Base-by-base conservation (phyloP, 2,888 invertebrate genomes). In the Ischnus inquisitorius region DNA sequence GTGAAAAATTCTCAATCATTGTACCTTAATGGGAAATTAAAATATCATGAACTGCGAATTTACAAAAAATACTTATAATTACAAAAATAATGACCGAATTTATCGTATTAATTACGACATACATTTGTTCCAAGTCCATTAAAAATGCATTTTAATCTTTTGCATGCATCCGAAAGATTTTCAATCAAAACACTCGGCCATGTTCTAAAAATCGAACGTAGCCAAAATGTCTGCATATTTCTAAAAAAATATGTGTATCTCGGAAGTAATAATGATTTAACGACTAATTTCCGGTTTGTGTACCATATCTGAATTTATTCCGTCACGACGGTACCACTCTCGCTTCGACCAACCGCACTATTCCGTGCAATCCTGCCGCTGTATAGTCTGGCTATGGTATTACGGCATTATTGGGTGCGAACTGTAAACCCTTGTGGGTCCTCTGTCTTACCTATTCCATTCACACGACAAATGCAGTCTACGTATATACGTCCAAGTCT, bases 231-330 rank as follows among this genome's bases (percentile, higher is more conserved):
- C 41, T 41, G 41, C 48, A 51, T 25, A 14, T 25, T 54, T 19
- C 3, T 12, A 10, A 1, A 1, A 2, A 19, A 22, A 19, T 22
- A 22, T 3, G 51, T 54, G 68, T 34, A 68, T 46, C 12, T 28
- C 3, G 5, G 6, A 5, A n/a, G 43, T 19, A 46, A 74, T 74
- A 60, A 72, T 60, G 72, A 74, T 82, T 72, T 78, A 16, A 68
- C 51, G 62, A 60, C 51, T 60, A 54, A 74, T 78, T 82, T 78
- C 71, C 78, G 54, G 41, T 51, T 74, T 78, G 68, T 60, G 72
- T 51, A 68, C 14, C 48, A 68, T 41, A 51, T 41, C 2, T 19
- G 75, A 68, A 43, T 60, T 71, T 39, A 72, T 60, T 12, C 71
- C 39, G 14, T 39, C 54, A 48, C 10, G 3, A 28, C 22, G 10